Evolutionary conservation across 2,797 vertebrate species (phyloP), one percentile per base, ranked within the genome.

Genomic region (Austrolebias charrua): DNA sequence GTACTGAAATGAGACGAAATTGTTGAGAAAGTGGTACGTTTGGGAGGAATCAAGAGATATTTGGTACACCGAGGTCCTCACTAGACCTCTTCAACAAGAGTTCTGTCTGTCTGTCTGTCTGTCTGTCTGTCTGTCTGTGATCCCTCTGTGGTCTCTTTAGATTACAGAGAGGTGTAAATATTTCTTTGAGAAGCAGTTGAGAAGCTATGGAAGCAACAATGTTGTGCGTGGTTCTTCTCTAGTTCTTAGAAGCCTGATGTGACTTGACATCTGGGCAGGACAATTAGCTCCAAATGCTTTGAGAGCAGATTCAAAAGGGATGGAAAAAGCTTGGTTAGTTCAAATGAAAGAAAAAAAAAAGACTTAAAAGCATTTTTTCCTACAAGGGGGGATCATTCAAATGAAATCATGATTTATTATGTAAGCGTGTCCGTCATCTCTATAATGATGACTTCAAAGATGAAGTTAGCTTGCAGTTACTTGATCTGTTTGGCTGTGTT

Each of bases 211-310:
- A 86, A 87, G 87, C 75, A 86, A 86, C 85, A 71, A 73, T 60
- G 40, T 16, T 64, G 77, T 2, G 73, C 74, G 77, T 92, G 90
- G 74, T 90, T 91, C 78, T 79, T 83, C 73, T 92, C 84, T 62
- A 57, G 68, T 67, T 64, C 61, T 63, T 53, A 60, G 69, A 67
- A 77, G 60, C 56, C 52, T 72, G 47, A 92, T 91, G 72, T 48
- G 72, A 73, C 60, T 52, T 76, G 88, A 91, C 91, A 90, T 85
- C 82, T 78, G 71, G 84, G 80, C 33, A 64, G 73, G 71, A 53
- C 47, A 24, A 60, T 57, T 40, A 59, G 76, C n/a, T 64, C 61
- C 55, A 60, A 71, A 70, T 52, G 48, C 74, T 79, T 74, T 72
- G 50, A 66, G 48, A 20, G 6, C n/a, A 11, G 40, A 78, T 55